phyloP scores from a whole-genome alignment of 1,140 invertebrate species.

The Monomorium pharaonis region DNA sequence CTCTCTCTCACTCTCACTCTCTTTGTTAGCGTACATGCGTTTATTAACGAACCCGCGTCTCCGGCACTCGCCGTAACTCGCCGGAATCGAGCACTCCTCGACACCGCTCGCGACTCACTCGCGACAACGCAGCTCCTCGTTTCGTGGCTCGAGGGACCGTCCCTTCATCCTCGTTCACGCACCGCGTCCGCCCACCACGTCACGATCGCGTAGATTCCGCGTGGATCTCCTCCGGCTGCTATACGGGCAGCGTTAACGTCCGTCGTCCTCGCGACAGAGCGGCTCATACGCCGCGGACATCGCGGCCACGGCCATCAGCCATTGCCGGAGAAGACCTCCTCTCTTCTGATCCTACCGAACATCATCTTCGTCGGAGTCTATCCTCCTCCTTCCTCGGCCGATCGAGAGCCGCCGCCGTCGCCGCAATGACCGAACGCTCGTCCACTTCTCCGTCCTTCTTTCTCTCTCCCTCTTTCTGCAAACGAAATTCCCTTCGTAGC shows the following conservation, averaged over 20 bases:
- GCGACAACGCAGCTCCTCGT: constrained; percentile 40
- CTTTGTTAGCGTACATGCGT: neutral
- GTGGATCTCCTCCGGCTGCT: constrained; percentile 14
- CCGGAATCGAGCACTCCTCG: constrained; percentile 21
- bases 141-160: constrained; percentile 42
- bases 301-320: constrained; percentile 68
- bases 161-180: constrained; percentile 47
- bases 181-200: constrained; percentile 33
- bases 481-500: constrained; percentile 46
- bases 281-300: constrained; percentile 68
- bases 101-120: constrained; percentile 44
- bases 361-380: constrained; percentile 69
- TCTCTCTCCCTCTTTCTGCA: constrained; percentile 35
- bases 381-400: constrained; percentile 22
- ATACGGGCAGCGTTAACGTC: constrained; percentile 6
- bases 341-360: constrained; percentile 70
- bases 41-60: neutral
- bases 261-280: constrained; percentile 41
- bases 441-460: neutral
- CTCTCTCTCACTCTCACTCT: neutral
- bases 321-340: constrained; percentile 73
- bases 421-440: constrained; percentile 19
- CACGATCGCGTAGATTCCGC: constrained; percentile 50
- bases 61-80: neutral
- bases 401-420: constrained; percentile 2